Evolutionary conservation across 2,113 vertebrate species (phyloP).

Genomic region (Lepus europaeus): DNA sequence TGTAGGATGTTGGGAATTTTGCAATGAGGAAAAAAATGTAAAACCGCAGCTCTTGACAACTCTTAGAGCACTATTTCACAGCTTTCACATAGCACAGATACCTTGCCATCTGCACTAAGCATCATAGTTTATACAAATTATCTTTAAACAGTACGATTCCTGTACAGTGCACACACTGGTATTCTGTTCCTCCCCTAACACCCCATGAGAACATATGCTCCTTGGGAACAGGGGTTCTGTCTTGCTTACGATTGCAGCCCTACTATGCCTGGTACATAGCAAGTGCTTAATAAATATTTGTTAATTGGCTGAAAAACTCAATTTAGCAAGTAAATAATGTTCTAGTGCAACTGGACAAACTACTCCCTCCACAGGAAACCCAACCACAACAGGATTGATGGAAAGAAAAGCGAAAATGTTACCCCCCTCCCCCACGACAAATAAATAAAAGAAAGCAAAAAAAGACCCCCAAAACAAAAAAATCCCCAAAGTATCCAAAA

Average conservation of each 20-base stretch:
- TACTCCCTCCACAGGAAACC: constrained; percentile 89
- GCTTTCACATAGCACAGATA: constrained; percentile 86
- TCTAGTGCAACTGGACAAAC: constrained; percentile 90
- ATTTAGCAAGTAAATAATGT: constrained; percentile 86
- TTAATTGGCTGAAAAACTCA: constrained; percentile 80
- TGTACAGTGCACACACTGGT: constrained; percentile 84
- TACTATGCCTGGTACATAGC: constrained; percentile 78
- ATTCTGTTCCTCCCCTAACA: constrained; percentile 80
- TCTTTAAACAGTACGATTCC: constrained; percentile 87
- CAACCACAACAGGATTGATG: constrained; percentile 84
- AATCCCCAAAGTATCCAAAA: constrained; percentile 35
- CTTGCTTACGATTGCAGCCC: constrained; percentile 73
- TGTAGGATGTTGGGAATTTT: constrained; percentile 77
- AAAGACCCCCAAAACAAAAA: constrained; percentile 74
- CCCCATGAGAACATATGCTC: constrained; percentile 71
- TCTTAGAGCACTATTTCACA: constrained; percentile 88
- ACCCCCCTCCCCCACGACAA: constrained; percentile 60
- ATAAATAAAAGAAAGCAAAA: constrained; percentile 89
- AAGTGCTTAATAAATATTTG: constrained; percentile 79
- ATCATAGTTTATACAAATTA: constrained; percentile 84
- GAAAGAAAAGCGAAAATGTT: constrained; percentile 82
- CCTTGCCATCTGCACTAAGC: constrained; percentile 75
- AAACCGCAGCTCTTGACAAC: constrained; percentile 86
- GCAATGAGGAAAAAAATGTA: constrained; percentile 81
- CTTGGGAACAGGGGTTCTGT: constrained; percentile 71